These are phyloP conservation scores for Sarcophaga subvicina DNA, from an alignment of 2,888 invertebrate genomes.

Conservation along the genomic window DNA sequence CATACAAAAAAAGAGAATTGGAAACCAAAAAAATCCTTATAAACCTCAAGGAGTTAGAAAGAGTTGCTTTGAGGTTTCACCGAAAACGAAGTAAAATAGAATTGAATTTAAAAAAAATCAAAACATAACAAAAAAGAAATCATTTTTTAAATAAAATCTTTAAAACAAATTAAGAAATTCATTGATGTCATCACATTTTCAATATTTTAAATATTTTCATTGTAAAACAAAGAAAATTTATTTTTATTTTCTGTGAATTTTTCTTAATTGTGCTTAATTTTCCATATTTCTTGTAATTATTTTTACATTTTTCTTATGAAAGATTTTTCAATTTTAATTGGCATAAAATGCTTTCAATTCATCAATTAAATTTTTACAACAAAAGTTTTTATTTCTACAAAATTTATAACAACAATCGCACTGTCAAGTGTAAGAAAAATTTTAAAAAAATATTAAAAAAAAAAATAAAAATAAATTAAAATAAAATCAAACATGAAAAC, in stretches of 20 bases:
- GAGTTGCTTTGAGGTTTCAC: not conserved
- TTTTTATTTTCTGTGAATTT: not conserved
- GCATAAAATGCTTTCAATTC: constrained; percentile 27
- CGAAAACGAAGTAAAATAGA: not conserved
- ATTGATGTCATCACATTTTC: not conserved
- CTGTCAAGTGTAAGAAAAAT: not conserved
- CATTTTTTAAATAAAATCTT: not conserved
- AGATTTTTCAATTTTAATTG: constrained; percentile 26
- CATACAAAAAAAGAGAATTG: not conserved
- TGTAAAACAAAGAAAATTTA: too few species aligned
- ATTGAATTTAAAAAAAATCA: too few species aligned
- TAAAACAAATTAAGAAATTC: not conserved
- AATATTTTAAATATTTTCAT: not conserved
- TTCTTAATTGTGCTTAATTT: not conserved
- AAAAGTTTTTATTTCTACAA: not conserved
- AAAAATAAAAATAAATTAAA: constrained; percentile 5
- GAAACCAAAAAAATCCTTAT: not conserved
- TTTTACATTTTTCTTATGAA: not conserved
- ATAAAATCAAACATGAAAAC: not conserved
- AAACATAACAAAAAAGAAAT: too few species aligned
- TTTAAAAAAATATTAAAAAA: not conserved
- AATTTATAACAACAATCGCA: not conserved
- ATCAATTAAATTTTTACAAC: not conserved
- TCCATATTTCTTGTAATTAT: not conserved
- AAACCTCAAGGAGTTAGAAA: not conserved